Base-by-base conservation (phyloP, 2,113 vertebrate species). In the Seriola aureovittata region DNA sequence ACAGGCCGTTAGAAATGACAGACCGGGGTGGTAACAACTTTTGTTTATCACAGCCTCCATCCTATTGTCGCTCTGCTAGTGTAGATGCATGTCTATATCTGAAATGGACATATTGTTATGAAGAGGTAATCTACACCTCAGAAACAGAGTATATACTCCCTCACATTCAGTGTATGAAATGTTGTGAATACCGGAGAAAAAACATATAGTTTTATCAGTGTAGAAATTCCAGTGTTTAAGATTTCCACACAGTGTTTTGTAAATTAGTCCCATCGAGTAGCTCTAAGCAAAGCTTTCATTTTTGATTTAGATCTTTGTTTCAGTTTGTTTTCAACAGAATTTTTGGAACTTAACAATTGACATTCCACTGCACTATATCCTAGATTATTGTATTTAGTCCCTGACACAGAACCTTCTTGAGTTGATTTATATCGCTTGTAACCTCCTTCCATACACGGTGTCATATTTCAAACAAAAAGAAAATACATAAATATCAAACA, bases 401-500 rank as follows among this genome's bases (percentile, higher is more conserved):
- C 52, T 59, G 11, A 74, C 55, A 78, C 14, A 82, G 67, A 85
- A 69, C 79, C 75, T 70, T 66, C 58, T 40, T 19, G 34, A 79
- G 68, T 85, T 85, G 91, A 91, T 93, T 89, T 92, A 84, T 90
- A 91, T 86, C 88, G 77, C 71, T 66, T 70, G 77, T 25, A 10
- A 83, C 81, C 84, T 67, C 65, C 23, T 84, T 88, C 80, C 59
- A 71, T 40, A 58, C 54, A 71, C 63, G 52, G 72, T 87, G 73
- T 87, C 66, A 85, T 83, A 69, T 87, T 86, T 73, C 59, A 80
- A 85, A 79, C 59, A 40, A 0, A 44, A 7, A 72, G 29, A 88
- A 88, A 85, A 81, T 57, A 82, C 60, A 91, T 81, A 90, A 91
- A 93, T 92, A 85, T 81, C 84, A 90, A 94, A 91, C 84, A 93